Conservation (phyloP, 2,797 vertebrate species). For the Malurus splendens region DNA sequence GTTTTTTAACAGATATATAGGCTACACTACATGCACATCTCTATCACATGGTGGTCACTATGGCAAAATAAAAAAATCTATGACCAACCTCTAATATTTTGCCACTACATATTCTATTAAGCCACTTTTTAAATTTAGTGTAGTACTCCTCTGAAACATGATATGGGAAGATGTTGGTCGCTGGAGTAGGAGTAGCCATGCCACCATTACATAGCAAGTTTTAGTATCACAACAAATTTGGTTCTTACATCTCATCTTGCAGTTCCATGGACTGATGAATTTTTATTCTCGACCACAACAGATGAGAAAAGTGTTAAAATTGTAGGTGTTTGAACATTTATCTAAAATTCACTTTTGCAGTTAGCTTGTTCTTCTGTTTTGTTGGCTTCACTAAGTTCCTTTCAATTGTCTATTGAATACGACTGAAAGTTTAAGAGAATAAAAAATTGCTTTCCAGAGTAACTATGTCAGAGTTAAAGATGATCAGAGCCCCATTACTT, state of each 20-base stretch:
- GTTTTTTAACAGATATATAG: background rate
- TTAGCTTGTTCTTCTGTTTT: background rate
- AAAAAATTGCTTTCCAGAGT: background rate
- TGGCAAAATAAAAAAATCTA: background rate
- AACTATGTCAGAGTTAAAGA: background rate
- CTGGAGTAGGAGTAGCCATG: background rate
- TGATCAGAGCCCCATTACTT: background rate
- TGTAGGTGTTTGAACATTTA: background rate
- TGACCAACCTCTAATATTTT: accelerated
- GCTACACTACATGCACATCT: background rate
- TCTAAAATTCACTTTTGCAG: background rate
- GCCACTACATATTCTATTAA: background rate
- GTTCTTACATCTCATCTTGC: background rate
- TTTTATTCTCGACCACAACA: background rate
- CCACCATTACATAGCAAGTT: background rate
- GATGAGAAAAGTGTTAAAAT: background rate
- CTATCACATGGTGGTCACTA: background rate
- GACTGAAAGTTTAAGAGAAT: background rate
- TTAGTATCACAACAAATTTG: background rate
- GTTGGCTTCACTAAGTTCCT: background rate
- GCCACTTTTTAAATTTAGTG: background rate
- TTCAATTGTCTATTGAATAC: background rate
- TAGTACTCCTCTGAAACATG: background rate
- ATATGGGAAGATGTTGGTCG: background rate
- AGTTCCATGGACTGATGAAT: background rate